Conservation (phyloP, 2,797 vertebrate genomes). For the Parauchenoglanis punctatus region DNA sequence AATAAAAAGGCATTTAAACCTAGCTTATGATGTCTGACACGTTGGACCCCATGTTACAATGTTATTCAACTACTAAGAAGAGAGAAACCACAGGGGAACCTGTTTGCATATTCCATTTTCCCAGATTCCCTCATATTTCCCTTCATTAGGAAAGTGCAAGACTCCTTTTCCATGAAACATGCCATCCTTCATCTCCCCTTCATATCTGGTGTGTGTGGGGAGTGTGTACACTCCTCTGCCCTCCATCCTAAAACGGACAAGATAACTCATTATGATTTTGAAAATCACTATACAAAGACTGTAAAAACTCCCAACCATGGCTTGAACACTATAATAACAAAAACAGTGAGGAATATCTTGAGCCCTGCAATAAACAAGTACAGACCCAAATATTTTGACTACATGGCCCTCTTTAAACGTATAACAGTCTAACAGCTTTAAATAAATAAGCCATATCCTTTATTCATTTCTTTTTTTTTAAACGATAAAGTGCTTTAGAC, state of each 20-base stretch:
- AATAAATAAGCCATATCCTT: not conserved
- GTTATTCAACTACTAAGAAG: not conserved
- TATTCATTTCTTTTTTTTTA: not conserved
- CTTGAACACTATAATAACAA: not conserved
- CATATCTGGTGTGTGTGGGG: slow-evolving; percentile 82
- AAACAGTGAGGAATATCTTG: not conserved
- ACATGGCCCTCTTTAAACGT: not conserved
- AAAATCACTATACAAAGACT: not conserved
- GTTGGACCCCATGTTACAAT: not conserved
- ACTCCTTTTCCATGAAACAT: slow-evolving; percentile 91
- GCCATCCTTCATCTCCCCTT: slow-evolving; percentile 86
- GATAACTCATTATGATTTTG: not conserved
- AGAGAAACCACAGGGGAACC: slow-evolving; percentile 67
- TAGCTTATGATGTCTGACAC: not conserved
- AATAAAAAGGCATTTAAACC: not conserved
- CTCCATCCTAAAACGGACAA: slow-evolving; percentile 80
- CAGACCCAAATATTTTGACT: not conserved
- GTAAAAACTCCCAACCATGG: not conserved
- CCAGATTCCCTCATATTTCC: slow-evolving; percentile 84
- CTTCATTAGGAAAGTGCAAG: slow-evolving; percentile 81
- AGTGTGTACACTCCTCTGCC: slow-evolving; percentile 83
- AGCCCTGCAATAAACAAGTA: not conserved
- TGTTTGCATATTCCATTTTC: slow-evolving; percentile 78
- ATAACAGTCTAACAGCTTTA: not conserved
- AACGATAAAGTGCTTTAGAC: not conserved